A percentile compares a stretch with the other conserved stretches of the same genome.
These are phyloP conservation scores for Oedothorax gibbosus DNA, from an alignment of 1,140 invertebrate species.

Conservation along the genomic window DNA sequence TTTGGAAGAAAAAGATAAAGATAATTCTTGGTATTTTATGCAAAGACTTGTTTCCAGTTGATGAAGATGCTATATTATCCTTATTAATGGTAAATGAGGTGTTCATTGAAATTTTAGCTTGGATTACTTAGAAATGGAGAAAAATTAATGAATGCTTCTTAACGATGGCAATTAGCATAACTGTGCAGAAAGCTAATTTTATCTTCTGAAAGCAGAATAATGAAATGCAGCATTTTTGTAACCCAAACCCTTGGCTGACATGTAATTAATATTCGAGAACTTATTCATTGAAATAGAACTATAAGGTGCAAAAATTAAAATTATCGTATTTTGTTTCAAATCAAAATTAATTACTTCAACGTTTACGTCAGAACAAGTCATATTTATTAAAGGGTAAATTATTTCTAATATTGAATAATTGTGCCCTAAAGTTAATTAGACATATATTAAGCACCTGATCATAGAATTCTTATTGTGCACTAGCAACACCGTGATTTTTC, in stretches of 20 bases:
- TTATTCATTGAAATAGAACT: constrained; percentile 43
- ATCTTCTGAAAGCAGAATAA: not conserved
- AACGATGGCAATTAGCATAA: constrained; percentile 9
- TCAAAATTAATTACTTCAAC: too few species aligned
- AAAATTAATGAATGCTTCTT: not conserved
- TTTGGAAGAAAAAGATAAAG: too few species aligned
- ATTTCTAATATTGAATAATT: too few species aligned
- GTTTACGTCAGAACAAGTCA: too few species aligned
- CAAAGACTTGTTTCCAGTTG: not conserved
- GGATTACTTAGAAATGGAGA: constrained; percentile 1
- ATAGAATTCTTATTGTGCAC: too few species aligned
- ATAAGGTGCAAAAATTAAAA: too few species aligned
- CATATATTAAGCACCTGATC: too few species aligned
- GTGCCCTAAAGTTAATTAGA: too few species aligned
- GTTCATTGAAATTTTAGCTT: not conserved
- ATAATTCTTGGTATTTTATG: too few species aligned
- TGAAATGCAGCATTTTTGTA: not conserved
- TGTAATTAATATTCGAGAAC: constrained; percentile 27
- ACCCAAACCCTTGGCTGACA: constrained; percentile 6
- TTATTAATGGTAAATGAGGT: not conserved
- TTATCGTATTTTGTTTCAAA: too few species aligned
- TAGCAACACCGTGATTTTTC: too few species aligned
- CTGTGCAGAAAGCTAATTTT: not conserved
- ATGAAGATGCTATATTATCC: not conserved
- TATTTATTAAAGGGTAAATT: too few species aligned